A percentile compares a stretch with the other conserved stretches of the same genome.
Evolutionary conservation across 2,113 vertebrate genomes (phyloP).

Genomic region (Nothoprocta pentlandii): DNA sequence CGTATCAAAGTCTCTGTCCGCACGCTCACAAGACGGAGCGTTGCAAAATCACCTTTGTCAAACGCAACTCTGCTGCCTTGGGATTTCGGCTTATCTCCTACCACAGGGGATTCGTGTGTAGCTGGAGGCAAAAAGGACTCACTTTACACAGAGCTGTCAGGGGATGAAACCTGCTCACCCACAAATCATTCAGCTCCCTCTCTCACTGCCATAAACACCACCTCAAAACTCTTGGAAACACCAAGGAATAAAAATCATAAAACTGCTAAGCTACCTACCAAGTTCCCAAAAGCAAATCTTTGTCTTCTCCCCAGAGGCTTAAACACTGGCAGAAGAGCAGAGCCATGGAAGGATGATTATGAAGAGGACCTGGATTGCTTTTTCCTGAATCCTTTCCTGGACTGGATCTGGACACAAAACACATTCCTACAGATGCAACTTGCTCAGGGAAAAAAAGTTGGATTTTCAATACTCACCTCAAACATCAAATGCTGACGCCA

Average conservation of each 20-base stretch:
- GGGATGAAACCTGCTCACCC: not conserved
- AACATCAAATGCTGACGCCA: not conserved
- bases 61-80: not conserved
- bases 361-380: not conserved
- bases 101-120: not conserved
- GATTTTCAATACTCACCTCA: not conserved
- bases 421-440: not conserved
- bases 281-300: conserved; percentile 7
- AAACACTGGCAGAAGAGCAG: not conserved
- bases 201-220: not conserved
- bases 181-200: not conserved
- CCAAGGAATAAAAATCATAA: not conserved
- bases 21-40: conserved; percentile 23
- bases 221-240: not conserved
- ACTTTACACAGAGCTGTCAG: not conserved
- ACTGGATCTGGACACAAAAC: not conserved
- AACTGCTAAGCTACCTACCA: not conserved
- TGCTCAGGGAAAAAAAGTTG: not conserved
- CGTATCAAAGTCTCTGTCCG: conserved; percentile 8
- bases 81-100: not conserved
- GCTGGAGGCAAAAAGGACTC: not conserved
- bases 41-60: not conserved
- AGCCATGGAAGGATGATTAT: not conserved
- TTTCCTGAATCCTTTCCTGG: not conserved
- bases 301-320: not conserved